Percentiles rank a stretch among this genome's conserved stretches.
phyloP scores from a whole-genome alignment of 2,113 vertebrate genomes.

The Istiophorus platypterus region DNA sequence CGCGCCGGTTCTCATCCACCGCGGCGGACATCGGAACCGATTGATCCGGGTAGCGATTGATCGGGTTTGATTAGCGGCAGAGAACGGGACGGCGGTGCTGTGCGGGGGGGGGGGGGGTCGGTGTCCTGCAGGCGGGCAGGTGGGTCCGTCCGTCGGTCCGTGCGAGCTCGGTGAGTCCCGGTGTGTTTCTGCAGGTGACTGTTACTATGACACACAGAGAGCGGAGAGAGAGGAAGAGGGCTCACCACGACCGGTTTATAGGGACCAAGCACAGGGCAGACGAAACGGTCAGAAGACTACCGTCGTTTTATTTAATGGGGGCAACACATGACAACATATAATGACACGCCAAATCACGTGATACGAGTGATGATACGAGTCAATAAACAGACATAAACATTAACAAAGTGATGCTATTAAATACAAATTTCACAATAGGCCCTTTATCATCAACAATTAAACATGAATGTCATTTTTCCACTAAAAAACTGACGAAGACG shows the following conservation, averaged over 20 bases:
- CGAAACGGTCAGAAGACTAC: too few relatives aligned
- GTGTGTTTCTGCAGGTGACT: conserved; percentile 77
- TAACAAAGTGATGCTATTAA: too few relatives aligned
- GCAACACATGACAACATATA: too few relatives aligned
- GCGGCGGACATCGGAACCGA: conserved; percentile 21
- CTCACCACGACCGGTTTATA: conserved; percentile 28
- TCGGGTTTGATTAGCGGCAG: conserved; percentile 8
- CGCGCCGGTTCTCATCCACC: conserved; percentile 44
- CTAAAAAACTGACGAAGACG: too few relatives aligned
- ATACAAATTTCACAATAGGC: too few relatives aligned
- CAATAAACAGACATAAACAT: too few relatives aligned
- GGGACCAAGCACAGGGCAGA: background rate
- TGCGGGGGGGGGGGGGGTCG: background rate
- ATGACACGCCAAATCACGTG: too few relatives aligned
- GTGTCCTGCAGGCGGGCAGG: background rate
- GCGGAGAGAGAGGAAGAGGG: background rate
- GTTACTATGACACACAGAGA: conserved; percentile 76
- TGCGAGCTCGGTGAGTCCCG: conserved; percentile 55
- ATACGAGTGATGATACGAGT: too few relatives aligned
- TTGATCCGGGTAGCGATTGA: conserved; percentile 43
- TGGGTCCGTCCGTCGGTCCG: conserved; percentile 35
- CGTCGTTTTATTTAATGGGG: too few relatives aligned
- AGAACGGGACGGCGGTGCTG: background rate
- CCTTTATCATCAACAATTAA: too few relatives aligned
- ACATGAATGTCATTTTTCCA: too few relatives aligned